phyloP scores from a whole-genome alignment of 2,888 invertebrate genomes.

The Thymelicus sylvestris region DNA sequence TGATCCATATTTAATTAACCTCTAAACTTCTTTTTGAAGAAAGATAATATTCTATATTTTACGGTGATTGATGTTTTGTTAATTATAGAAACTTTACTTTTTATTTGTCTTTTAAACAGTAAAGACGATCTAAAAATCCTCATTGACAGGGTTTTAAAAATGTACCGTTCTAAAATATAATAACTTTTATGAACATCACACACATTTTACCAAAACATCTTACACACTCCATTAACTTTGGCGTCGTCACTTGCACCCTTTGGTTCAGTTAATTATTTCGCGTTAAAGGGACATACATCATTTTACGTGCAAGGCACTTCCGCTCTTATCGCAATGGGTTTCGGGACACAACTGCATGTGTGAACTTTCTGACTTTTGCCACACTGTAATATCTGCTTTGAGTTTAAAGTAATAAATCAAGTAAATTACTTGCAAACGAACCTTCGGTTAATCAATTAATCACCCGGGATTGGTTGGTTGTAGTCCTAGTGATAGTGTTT shows the following conservation, averaged over 20 bases:
- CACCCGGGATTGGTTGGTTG: conserved; percentile 68
- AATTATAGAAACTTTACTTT: too few relatives aligned
- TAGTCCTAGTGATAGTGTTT: conserved; percentile 67
- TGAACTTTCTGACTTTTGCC: conserved; percentile 45
- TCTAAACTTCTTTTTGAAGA: too few relatives aligned
- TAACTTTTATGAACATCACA: conserved; percentile 13
- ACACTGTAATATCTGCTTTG: conserved; percentile 35
- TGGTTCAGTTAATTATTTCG: conserved; percentile 49
- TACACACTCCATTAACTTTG: conserved; percentile 45
- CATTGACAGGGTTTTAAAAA: too few relatives aligned
- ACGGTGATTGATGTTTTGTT: too few relatives aligned
- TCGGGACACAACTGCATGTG: conserved; percentile 42
- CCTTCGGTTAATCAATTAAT: conserved; percentile 80
- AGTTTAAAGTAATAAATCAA: conserved; percentile 67
- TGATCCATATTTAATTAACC: not conserved
- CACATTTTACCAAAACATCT: conserved; percentile 40
- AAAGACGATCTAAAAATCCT: too few relatives aligned
- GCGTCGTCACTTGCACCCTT: conserved; percentile 48
- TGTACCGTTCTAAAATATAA: not conserved
- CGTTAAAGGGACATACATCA: conserved; percentile 44
- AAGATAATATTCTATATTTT: too few relatives aligned
- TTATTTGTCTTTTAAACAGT: too few relatives aligned
- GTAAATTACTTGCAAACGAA: conserved; percentile 72
- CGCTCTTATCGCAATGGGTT: conserved; percentile 41
- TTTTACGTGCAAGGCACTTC: conserved; percentile 39